Percentiles rank a stretch among this genome's conserved stretches.
These are phyloP conservation scores for Argya squamiceps DNA, from an alignment of 2,797 vertebrate species.

Conservation along the genomic window DNA sequence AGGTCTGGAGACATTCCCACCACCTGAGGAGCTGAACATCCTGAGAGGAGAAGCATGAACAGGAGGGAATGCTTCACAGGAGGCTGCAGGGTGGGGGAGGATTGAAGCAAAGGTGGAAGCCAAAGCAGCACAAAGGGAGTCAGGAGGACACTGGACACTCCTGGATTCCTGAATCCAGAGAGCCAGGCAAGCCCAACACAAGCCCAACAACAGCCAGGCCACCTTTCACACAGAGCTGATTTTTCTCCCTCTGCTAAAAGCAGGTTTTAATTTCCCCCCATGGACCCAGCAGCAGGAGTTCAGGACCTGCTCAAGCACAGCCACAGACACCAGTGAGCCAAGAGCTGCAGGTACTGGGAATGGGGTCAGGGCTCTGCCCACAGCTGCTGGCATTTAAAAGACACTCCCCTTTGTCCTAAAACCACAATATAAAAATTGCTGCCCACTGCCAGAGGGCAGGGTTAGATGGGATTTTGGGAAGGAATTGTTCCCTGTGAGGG, in stretches of 20 bases:
- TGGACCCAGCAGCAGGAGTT: background rate
- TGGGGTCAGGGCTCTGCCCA: background rate
- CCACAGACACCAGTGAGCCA: background rate
- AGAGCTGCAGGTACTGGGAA: background rate
- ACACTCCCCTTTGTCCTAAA: background rate
- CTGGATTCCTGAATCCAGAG: background rate
- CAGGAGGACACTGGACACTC: background rate
- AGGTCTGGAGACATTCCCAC: background rate
- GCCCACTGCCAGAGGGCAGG: background rate
- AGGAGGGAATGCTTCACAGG: background rate
- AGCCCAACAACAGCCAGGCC: background rate
- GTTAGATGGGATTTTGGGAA: accelerated
- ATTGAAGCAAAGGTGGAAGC: background rate
- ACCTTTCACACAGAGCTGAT: background rate
- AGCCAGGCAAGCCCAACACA: background rate
- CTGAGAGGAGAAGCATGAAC: background rate
- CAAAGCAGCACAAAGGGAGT: background rate
- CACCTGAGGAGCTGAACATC: background rate
- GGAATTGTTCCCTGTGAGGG: accelerated
- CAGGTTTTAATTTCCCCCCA: background rate
- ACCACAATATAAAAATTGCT: background rate
- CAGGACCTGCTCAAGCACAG: background rate
- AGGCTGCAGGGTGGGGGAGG: background rate
- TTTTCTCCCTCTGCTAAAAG: background rate
- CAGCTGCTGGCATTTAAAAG: background rate